Conservation (phyloP, 2,113 vertebrate species). For the Chroicocephalus ridibundus region DNA sequence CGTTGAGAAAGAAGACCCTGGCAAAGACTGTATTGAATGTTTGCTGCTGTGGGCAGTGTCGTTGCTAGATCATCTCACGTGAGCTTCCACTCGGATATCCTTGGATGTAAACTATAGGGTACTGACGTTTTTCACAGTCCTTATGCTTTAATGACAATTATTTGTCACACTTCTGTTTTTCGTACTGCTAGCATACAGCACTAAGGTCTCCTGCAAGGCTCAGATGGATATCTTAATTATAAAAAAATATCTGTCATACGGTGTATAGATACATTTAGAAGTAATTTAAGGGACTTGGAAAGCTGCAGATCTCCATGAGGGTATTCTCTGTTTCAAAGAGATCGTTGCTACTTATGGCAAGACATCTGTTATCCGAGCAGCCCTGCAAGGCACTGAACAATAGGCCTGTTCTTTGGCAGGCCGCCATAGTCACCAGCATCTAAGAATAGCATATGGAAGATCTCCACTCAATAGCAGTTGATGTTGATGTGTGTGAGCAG, state of each 20-base stretch:
- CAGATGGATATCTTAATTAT: slow-evolving; percentile 1
- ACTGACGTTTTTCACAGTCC: neutral
- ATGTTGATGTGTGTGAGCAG: neutral
- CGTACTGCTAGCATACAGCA: neutral
- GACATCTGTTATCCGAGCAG: slow-evolving; percentile 25
- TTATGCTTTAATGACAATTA: neutral
- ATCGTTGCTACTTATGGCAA: neutral
- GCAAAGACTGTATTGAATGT: neutral
- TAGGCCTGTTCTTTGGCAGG: slow-evolving; percentile 18
- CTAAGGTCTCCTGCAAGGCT: slow-evolving; percentile 2
- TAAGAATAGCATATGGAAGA: slow-evolving; percentile 27
- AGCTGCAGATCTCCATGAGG: slow-evolving; percentile 7
- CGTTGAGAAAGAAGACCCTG: neutral
- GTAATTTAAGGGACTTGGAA: slow-evolving; percentile 17
- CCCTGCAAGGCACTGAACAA: slow-evolving; percentile 30
- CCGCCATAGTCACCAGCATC: neutral
- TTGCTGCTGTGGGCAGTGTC: neutral
- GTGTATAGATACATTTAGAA: neutral
- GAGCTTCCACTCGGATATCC: neutral
- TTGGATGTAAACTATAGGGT: neutral
- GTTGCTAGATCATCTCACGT: neutral
- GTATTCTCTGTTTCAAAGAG: slow-evolving; percentile 20
- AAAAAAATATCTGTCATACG: neutral
- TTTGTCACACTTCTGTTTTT: neutral
- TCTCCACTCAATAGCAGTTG: neutral